A percentile compares a stretch with the other conserved stretches of the same genome.
Conservation (phyloP, 2,797 vertebrate species). For the Rhodeus uyekii region DNA sequence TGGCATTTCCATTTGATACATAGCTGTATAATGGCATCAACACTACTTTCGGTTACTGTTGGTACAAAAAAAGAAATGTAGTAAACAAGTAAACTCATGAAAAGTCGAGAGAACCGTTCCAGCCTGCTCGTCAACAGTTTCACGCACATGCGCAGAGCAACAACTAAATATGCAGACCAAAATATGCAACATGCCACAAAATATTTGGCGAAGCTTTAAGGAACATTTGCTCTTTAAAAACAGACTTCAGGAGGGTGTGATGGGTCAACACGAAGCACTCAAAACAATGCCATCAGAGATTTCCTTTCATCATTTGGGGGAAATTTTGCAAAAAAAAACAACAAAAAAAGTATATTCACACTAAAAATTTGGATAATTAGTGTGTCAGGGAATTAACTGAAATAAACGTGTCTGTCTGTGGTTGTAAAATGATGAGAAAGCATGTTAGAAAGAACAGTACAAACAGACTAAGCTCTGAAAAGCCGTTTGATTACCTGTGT, state of each 20-base stretch:
- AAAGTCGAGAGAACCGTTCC: background rate
- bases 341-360: background rate
- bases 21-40: background rate
- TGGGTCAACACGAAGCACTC: constrained; percentile 14
- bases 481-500: constrained; percentile 42
- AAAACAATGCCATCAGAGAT: constrained; percentile 33
- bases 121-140: constrained; percentile 5
- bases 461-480: constrained; percentile 17
- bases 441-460: background rate
- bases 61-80: background rate
- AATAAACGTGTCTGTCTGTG: background rate
- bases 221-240: constrained; percentile 23
- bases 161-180: constrained; percentile 37
- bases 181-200: constrained; percentile 40
- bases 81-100: constrained; percentile 14
- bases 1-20: background rate
- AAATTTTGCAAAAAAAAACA: no score
- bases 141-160: background rate
- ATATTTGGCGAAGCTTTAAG: constrained; percentile 44
- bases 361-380: background rate
- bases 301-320: background rate
- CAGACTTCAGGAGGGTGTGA: constrained; percentile 17
- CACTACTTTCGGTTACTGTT: background rate
- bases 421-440: constrained; percentile 1
- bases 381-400: background rate